Base-by-base conservation (phyloP, 2,888 invertebrate species). In the Heliconius erato region DNA sequence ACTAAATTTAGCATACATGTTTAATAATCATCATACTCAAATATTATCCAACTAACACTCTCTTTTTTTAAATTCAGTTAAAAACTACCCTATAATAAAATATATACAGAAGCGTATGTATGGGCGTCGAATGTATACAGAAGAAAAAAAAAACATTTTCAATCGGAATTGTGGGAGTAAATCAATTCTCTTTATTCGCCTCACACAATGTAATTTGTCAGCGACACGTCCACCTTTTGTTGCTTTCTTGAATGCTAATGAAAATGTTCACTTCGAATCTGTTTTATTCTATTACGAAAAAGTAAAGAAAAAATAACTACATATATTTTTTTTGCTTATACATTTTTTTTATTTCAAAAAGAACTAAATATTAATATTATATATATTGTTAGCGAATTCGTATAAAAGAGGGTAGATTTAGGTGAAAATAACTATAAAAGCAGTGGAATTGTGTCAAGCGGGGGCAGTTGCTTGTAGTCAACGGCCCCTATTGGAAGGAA, bases 131-230 rank as follows among this genome's bases (percentile, higher is more conserved):
- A 14, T 16, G 49, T 49, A 5, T 49, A 49, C 49, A 49, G 19
- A 4, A 28, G n/a, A 74, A 11, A 76, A 54, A 74, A 14, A 35
- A 9, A 63, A 19, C 23, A 63, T 35, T 76, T 63, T 35, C 76
- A 35, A 74, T 74, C 32, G 3, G n/a, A 59, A 74, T n/a, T 74
- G 6, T 26, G 7, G 7, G 7, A 23, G 49, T 32, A 80, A 69
- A 81, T 69, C 68, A 74, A 67, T 74, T 67, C 28, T 11, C n/a
- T 81, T 69, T 77, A 81, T 81, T 69, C 81, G 23, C 26, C 54
- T 76, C 76, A 71, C 81, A 81, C 40, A 81, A 77, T 44, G 69
- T 69, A 59, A 81, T 81, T 81, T 81, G 81, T 81, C 76, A 59
- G 40, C 59, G 26, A 69, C 35, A 77, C 69, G 81, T 80, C 80